phyloP scores from a whole-genome alignment of 2,797 vertebrate species.

The Thripadectes ignobilis region DNA sequence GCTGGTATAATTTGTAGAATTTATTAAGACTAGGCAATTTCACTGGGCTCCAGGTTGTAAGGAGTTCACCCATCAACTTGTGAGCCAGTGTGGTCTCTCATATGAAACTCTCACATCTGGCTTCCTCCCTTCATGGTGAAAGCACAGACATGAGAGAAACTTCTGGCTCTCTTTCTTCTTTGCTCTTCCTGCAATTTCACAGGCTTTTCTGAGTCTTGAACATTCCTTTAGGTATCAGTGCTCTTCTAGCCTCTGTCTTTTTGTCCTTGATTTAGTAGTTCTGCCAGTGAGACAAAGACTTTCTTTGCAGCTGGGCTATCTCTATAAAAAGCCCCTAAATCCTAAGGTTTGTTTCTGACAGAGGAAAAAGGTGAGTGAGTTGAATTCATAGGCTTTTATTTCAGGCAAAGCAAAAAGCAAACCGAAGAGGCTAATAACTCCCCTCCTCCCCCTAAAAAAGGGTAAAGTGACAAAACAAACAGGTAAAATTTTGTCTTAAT shows the following conservation, averaged over 20 bases:
- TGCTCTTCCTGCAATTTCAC: neutral
- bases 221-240: fast-evolving
- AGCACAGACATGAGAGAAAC: neutral
- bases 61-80: neutral
- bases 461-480: neutral
- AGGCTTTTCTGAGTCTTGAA: neutral
- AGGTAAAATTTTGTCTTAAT: neutral
- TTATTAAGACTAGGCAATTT: neutral
- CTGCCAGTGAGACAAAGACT: neutral
- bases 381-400: neutral
- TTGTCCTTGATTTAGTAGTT: neutral
- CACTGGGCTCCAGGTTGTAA: neutral
- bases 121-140: neutral
- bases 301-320: neutral
- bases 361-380: neutral
- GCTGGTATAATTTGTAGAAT: neutral
- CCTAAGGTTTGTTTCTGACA: neutral
- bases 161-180: neutral
- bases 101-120: neutral
- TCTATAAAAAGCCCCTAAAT: neutral
- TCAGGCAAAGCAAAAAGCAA: neutral
- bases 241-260: neutral
- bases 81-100: neutral
- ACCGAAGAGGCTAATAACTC: neutral
- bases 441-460: neutral